phyloP scores from a whole-genome alignment of 2,113 vertebrate species.

The Cephalopholis sonnerati region DNA sequence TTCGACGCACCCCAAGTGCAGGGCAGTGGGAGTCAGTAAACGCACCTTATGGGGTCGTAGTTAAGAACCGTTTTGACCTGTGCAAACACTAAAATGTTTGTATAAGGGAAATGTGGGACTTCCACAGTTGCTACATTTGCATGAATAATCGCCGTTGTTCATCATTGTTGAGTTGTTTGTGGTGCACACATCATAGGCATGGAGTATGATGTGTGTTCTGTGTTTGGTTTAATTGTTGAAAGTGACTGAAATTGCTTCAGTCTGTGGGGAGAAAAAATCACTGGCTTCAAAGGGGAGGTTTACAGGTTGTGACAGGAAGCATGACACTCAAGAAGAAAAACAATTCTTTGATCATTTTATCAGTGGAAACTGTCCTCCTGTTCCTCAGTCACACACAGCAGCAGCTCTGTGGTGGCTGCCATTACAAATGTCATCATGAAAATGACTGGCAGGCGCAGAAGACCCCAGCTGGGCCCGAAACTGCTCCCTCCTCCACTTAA shows the following conservation, averaged over 20 bases:
- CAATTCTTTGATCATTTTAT: background rate
- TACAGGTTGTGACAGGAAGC: background rate
- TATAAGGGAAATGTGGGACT: slow-evolving; percentile 42
- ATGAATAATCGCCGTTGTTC: slow-evolving; percentile 50
- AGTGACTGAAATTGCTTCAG: background rate
- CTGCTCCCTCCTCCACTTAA: background rate
- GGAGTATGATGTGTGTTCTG: slow-evolving; percentile 38
- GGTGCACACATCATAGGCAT: slow-evolving; percentile 55
- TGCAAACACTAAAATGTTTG: background rate
- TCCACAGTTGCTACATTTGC: slow-evolving; percentile 65
- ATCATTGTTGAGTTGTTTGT: slow-evolving; percentile 53
- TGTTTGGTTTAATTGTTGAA: slow-evolving; percentile 19
- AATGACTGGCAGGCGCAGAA: background rate
- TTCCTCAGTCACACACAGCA: background rate
- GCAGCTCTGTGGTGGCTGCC: background rate
- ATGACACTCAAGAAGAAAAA: background rate
- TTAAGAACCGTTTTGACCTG: background rate
- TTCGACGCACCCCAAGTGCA: background rate
- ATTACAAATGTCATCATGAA: background rate
- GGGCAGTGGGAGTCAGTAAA: background rate
- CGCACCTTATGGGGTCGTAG: background rate
- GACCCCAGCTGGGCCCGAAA: background rate
- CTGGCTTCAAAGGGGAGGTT: background rate
- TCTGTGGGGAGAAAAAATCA: background rate
- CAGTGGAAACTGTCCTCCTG: background rate